Percentiles rank a stretch among this genome's conserved stretches.
phyloP scores from a whole-genome alignment of 2,797 vertebrate genomes.

The Anguilla pacifica region DNA sequence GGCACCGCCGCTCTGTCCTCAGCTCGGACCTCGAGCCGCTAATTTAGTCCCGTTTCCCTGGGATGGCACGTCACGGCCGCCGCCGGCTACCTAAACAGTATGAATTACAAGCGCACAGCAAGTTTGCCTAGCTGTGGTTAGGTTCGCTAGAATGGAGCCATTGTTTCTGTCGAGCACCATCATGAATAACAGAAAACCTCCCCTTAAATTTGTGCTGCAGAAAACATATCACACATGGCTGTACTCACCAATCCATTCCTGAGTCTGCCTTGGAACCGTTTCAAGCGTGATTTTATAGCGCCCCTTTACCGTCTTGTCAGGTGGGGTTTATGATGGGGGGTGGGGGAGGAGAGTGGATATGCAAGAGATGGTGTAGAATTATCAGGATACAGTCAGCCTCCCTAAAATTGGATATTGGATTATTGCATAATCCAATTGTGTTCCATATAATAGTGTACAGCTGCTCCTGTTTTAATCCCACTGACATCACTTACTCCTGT shows the following conservation, averaged over 20 bases:
- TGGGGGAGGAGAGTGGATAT: background rate
- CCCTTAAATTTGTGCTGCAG: slow-evolving; percentile 45
- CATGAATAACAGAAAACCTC: slow-evolving; percentile 21
- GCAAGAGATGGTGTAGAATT: background rate
- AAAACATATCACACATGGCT: slow-evolving; percentile 23
- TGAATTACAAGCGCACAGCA: slow-evolving; percentile 36
- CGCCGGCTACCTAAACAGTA: slow-evolving; percentile 32
- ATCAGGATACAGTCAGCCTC: background rate
- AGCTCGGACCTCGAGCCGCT: background rate
- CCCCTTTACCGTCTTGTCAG: background rate
- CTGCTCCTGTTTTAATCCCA: slow-evolving; percentile 11
- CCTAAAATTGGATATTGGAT: background rate
- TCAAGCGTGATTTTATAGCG: slow-evolving; percentile 2
- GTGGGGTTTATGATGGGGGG: background rate
- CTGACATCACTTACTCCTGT: background rate
- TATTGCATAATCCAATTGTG: background rate
- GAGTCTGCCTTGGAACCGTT: background rate
- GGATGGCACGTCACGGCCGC: slow-evolving; percentile 26
- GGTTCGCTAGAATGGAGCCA: slow-evolving; percentile 44
- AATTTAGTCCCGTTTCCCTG: slow-evolving; percentile 30
- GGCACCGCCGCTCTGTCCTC: background rate
- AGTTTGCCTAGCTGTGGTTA: slow-evolving; percentile 35
- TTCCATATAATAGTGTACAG: background rate
- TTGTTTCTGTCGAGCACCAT: slow-evolving; percentile 45
- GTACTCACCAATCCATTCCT: background rate